Base-by-base conservation (phyloP, 2,888 invertebrate genomes). In the Tolmerus cingulatus region DNA sequence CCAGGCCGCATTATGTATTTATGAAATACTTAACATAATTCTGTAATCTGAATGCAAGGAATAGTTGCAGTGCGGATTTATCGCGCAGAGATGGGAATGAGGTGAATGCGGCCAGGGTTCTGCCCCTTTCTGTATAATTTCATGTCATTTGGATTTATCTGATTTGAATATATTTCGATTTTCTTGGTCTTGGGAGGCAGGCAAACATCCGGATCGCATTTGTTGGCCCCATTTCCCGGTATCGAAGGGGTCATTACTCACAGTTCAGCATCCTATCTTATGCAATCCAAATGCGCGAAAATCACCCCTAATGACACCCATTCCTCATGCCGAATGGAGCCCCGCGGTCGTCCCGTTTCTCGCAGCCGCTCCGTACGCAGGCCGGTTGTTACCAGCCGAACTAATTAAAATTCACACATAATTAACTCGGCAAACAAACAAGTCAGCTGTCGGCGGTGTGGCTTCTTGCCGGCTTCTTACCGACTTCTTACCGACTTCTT, bases 11-110 rank as follows among this genome's bases (percentile, higher is more conserved):
- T 89, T 89, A 89, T 89, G 90, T 89, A 90, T 91, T 91, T 91
- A 91, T 91, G 91, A 91, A 91, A 91, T 91, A 91, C 90, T 91
- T 91, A 91, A 91, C 91, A 91, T 91, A 91, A 91, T 91, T 91
- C 91, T 89, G 91, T 91, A 91, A 91, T 91, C 91, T 91, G 91
- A 91, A 91, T 91, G 91, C 91, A 91, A 57, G 77, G 74, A 84
- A 77, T 87, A 74, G 87, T 34, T 51, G 87, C 46, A 76, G 57
- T 57, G 51, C 74, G 85, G 85, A 87, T 77, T 76, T 74, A 57
- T 81, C 81, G 66, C 74, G 12, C 43, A 16, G 46, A 23, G 74
- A 43, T 74, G 84, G 87, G 82, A 82, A 82, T 82, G 82, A 82
- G 57, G 40, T 79, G 79, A 79, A 46, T 79, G 82, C 82, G 27